phyloP scores from a whole-genome alignment of 2,113 vertebrate genomes.

The Bucco capensis region DNA sequence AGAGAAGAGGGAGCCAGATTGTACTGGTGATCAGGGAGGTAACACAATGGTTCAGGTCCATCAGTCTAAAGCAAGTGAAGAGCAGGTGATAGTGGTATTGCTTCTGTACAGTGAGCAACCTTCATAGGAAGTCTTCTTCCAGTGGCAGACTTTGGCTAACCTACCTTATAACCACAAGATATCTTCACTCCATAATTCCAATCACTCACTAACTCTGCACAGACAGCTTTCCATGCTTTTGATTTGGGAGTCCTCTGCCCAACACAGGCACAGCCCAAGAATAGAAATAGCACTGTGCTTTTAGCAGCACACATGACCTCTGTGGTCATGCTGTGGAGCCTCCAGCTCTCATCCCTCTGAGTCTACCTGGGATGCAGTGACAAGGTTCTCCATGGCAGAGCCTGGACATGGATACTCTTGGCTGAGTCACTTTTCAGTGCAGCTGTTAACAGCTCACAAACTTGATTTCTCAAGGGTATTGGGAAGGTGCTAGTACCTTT shows the following conservation, averaged over 20 bases:
- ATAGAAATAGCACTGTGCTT: not conserved
- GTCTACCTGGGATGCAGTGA: rapidly evolving
- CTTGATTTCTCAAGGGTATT: not conserved
- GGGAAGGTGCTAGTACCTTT: not conserved
- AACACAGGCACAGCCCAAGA: not conserved
- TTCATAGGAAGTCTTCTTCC: not conserved
- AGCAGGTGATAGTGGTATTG: not conserved
- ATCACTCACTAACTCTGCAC: not conserved
- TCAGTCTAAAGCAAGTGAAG: not conserved
- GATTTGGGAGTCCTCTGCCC: not conserved
- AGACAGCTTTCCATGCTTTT: rapidly evolving
- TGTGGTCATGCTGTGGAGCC: not conserved
- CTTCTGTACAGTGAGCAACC: not conserved
- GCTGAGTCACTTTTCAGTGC: not conserved
- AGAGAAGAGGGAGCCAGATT: not conserved
- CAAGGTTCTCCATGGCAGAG: not conserved
- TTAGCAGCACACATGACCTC: not conserved
- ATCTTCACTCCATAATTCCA: not conserved
- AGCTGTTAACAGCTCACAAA: not conserved
- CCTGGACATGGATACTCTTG: too few relatives aligned
- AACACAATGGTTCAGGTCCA: not conserved
- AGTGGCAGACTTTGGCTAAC: not conserved
- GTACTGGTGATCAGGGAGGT: not conserved
- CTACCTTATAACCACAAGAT: not conserved
- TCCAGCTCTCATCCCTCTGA: not conserved